A percentile compares a stretch with the other conserved stretches of the same genome.
Evolutionary conservation across 35 echinoderm and acorn worm genomes (phyloP).

Genomic region (Ophioderma brevispina): DNA sequence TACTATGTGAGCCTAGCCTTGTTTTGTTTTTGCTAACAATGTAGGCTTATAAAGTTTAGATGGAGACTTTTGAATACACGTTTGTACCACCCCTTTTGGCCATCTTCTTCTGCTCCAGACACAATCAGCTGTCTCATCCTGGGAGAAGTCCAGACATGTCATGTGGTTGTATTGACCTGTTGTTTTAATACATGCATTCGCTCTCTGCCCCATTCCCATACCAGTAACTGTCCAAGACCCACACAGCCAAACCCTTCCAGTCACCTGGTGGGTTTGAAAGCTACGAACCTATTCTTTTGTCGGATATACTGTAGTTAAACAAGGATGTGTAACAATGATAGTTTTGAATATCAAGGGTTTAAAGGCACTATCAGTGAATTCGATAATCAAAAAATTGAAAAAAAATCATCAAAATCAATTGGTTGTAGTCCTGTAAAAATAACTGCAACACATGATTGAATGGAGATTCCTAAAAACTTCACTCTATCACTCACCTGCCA

Average conservation of each 20-base stretch:
- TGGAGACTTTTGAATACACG: too few species aligned
- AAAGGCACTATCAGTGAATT: too few species aligned
- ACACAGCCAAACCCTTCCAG: conserved; percentile 93
- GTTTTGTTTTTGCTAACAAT: too few species aligned
- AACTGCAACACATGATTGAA: too few species aligned
- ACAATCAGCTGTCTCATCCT: conserved; percentile 84
- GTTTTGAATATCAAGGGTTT: neutral
- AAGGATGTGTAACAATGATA: neutral
- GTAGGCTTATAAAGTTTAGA: too few species aligned
- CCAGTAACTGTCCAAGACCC: conserved; percentile 81
- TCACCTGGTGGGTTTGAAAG: conserved; percentile 82
- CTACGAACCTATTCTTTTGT: conserved; percentile 77
- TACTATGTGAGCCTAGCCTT: too few species aligned
- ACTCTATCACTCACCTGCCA: too few species aligned
- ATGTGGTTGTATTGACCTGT: conserved; percentile 96
- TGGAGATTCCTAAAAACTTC: too few species aligned
- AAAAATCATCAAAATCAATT: too few species aligned
- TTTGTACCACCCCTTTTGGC: too few species aligned
- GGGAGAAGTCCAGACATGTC: conserved; percentile 85
- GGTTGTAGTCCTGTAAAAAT: too few species aligned
- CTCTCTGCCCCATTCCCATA: conserved; percentile 99
- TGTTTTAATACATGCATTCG: conserved; percentile 96
- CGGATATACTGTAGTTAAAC: conserved; percentile 65
- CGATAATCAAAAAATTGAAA: too few species aligned
- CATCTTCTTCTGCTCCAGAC: conserved; percentile 91